phyloP scores from a whole-genome alignment of 1,140 invertebrate species.

The Trachymyrmex cornetzi region DNA sequence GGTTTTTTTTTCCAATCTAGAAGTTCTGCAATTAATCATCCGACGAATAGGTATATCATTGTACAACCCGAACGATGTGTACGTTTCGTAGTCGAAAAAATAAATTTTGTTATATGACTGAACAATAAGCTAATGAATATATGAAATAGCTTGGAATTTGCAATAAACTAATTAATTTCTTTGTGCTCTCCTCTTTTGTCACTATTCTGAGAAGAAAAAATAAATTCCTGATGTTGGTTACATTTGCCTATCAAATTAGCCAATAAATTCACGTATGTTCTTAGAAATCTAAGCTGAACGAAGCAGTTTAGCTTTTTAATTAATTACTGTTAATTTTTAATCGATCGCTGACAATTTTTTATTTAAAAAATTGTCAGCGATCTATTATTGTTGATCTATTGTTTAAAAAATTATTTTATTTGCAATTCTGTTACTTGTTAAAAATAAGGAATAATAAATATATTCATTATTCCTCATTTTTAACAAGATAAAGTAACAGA shows the following conservation, averaged over 20 bases:
- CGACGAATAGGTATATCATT: conserved; percentile 5
- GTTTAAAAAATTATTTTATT: neutral
- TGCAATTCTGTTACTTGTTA: neutral
- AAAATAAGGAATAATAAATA: too few species aligned
- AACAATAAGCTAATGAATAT: neutral
- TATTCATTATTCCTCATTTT: too few species aligned
- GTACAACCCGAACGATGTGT: neutral
- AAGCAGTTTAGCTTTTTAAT: neutral
- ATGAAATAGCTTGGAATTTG: neutral
- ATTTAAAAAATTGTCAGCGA: neutral
- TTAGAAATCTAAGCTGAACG: neutral
- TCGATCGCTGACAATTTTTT: neutral
- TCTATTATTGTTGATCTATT: too few species aligned
- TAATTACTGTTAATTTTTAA: neutral
- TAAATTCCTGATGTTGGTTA: neutral
- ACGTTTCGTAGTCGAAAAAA: neutral
- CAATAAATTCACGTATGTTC: neutral
- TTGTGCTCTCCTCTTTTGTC: neutral
- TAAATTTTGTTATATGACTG: neutral
- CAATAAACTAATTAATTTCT: neutral
- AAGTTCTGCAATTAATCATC: neutral
- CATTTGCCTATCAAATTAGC: neutral
- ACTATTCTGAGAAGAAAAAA: neutral
- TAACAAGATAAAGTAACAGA: too few species aligned
- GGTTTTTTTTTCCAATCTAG: conserved; percentile 22